These are phyloP conservation scores for Pissodes strobi DNA, from an alignment of 1,140 invertebrate species.

Conservation along the genomic window DNA sequence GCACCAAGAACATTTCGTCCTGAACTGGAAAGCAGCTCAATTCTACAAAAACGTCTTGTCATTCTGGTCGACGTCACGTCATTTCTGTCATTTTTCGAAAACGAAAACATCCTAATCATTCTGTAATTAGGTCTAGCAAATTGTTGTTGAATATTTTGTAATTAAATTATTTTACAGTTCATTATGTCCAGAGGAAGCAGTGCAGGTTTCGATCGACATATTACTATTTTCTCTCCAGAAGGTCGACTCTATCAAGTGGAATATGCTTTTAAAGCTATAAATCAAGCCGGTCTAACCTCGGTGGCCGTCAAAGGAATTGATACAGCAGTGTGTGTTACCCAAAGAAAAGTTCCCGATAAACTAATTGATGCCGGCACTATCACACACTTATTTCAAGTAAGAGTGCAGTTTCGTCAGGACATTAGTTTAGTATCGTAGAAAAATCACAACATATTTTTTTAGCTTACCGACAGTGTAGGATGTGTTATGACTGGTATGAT, in stretches of 20 bases:
- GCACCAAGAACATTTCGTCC: too few relatives aligned
- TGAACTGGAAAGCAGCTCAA: too few relatives aligned
- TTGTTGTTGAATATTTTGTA: too few relatives aligned
- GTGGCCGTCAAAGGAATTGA: constrained; percentile 91
- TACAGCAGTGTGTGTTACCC: constrained; percentile 93
- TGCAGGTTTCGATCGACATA: constrained; percentile 99
- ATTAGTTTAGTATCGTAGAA: not conserved
- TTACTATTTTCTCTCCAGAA: constrained; percentile 99
- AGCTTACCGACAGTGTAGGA: constrained; percentile 88
- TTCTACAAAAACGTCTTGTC: too few relatives aligned
- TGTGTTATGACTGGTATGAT: constrained; percentile 99
- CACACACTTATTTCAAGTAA: constrained; percentile 83
- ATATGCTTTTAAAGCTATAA: constrained; percentile 99
- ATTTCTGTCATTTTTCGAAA: too few relatives aligned
- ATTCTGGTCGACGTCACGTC: too few relatives aligned
- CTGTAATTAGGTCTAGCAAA: too few relatives aligned
- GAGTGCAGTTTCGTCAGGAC: not conserved
- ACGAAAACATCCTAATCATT: too few relatives aligned
- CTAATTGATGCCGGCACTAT: constrained; percentile 89
- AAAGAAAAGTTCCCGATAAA: constrained; percentile 98
- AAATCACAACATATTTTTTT: not conserved
- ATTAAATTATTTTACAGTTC: too few relatives aligned
- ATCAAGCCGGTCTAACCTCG: constrained; percentile 96
- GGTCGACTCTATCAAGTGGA: constrained; percentile 99
- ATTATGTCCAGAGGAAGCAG: constrained; percentile 95